Evolutionary conservation across 2,888 invertebrate species (phyloP), one percentile per base, ranked within the genome.

Genomic region (Pardosa pseudoannulata): DNA sequence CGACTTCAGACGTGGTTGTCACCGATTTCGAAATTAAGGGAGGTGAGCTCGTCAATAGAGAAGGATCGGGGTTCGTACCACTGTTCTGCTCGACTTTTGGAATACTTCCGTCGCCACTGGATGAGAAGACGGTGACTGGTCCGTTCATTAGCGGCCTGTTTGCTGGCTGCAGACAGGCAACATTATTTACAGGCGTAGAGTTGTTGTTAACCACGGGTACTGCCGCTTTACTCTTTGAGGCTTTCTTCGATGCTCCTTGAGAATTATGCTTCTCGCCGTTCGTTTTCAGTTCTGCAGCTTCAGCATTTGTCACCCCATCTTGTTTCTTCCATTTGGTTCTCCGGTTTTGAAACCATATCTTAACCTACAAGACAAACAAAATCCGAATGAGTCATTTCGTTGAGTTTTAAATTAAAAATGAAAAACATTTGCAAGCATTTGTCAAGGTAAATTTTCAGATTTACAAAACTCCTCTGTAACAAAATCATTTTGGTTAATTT

Each of bases 281-380:
- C 11, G 78, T 64, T 31, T 86, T 85, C 13, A 88, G 94, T 91
- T 96, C 97, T 0, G 96, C 96, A 1, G 96, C 96, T 91, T 97
- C 97, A 23, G 96, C 95, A 91, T 96, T 96, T 87, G 95, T 94
- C 79, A 97, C 95, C 92, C 97, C 97, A 92, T 97, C 97, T 91
- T 97, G 97, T 92, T 97, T 97, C 93, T 97, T 98, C 95, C 95
- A 95, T 90, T 95, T 95, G 28, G 95, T 95, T 80, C 95, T 93
- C 92, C 97, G 93, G 91, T 96, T 96, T 92, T 96, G 96, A 92
- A 96, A 96, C 96, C 96, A 96, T 89, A 96, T 96, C 93, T 96
- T 96, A 90, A 96, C 96, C 96, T 96, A 94, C 50, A 94, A 67
- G 0, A 32, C n/a, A n/a, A n/a, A n/a, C n/a, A n/a, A n/a, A n/a